Evolutionary conservation across 2,113 vertebrate genomes (phyloP), one percentile per base, ranked within the genome.

Genomic region (Halcyon senegalensis): DNA sequence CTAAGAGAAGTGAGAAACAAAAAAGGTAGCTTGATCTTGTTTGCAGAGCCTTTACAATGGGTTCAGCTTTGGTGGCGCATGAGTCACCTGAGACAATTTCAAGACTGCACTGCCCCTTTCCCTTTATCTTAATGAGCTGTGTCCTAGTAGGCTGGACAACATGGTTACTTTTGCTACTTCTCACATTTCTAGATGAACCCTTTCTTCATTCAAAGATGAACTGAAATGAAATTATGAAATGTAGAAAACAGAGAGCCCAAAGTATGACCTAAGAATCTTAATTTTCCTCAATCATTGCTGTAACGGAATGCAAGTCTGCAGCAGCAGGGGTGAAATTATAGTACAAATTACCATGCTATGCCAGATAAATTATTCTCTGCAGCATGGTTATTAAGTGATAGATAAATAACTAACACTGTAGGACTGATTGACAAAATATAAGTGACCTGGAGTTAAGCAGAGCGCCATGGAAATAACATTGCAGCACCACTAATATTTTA

Each of bases 381-480:
- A 97, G 94, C 97, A 98, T 58, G 97, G 97, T 97, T 98, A 98
- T 98, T 98, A 98, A 97, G 92, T 96, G 97, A 97, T 97, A 98
- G 98, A 98, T 98, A 98, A 98, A 98, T 98, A 98, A 98, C 97
- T 98, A 98, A 98, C 97, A 98, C 97, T 95, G 93, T 96, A 94
- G 92, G 98, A 95, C 97, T 98, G 98, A 98, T 95, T 98, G 98
- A 97, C 98, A 98, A 98, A 98, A 98, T 97, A 95, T 93, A 97
- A 98, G 97, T 97, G 97, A 98, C 98, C 98, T 97, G 96, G 97
- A 98, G 97, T 95, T 98, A 98, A 98, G 96, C 94, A 97, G 97
- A 96, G 81, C 72, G 31, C 84, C 94, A 89, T 97, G 97, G 87
- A 98, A 98, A 98, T 97, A 97, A 96, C 89, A 97, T 89, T 96